A percentile compares a stretch with the other conserved stretches of the same genome.
These are phyloP conservation scores for Listronotus bonariensis DNA, from an alignment of 1,140 invertebrate species.

Conservation along the genomic window DNA sequence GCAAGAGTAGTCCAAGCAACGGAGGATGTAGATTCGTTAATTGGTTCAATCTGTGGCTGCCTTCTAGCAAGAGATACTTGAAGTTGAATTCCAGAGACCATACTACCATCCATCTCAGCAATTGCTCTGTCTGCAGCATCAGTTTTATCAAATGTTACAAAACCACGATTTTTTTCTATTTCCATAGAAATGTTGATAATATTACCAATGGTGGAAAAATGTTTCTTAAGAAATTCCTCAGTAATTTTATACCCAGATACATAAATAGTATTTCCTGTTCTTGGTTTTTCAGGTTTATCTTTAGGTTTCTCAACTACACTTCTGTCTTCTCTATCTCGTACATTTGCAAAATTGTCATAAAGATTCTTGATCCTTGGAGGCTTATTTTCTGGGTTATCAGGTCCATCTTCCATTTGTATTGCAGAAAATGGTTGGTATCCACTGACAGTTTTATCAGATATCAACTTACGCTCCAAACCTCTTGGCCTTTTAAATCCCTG, in stretches of 20 bases:
- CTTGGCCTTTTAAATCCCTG: slow-evolving; percentile 66
- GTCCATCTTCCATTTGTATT: slow-evolving; percentile 72
- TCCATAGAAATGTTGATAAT: slow-evolving; percentile 91
- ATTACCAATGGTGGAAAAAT: slow-evolving; percentile 76
- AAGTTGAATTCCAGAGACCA: slow-evolving; percentile 76
- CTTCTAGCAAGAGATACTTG: slow-evolving; percentile 81
- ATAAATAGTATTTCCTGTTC: slow-evolving; percentile 84
- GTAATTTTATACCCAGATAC: slow-evolving; percentile 81
- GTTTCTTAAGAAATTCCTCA: slow-evolving; percentile 80
- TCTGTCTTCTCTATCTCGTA: slow-evolving; percentile 67
- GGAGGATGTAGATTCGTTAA: slow-evolving; percentile 76
- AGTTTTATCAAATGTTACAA: slow-evolving; percentile 90
- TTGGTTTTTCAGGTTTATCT: slow-evolving; percentile 67
- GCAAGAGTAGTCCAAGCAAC: slow-evolving; percentile 79
- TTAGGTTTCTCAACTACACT: slow-evolving; percentile 60
- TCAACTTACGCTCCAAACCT: slow-evolving; percentile 79
- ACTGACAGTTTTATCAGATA: slow-evolving; percentile 72
- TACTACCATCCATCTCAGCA: slow-evolving; percentile 82
- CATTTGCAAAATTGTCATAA: slow-evolving; percentile 88
- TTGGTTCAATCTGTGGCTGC: slow-evolving; percentile 80
- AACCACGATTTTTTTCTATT: slow-evolving; percentile 86
- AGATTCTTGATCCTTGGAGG: slow-evolving; percentile 72
- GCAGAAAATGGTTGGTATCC: slow-evolving; percentile 91
- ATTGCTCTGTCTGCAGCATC: slow-evolving; percentile 87
- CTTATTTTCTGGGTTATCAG: slow-evolving; percentile 57